A percentile compares a stretch with the other conserved stretches of the same genome.
Evolutionary conservation across 1,140 invertebrate species (phyloP).

Genomic region (Drosophila lacertosa): DNA sequence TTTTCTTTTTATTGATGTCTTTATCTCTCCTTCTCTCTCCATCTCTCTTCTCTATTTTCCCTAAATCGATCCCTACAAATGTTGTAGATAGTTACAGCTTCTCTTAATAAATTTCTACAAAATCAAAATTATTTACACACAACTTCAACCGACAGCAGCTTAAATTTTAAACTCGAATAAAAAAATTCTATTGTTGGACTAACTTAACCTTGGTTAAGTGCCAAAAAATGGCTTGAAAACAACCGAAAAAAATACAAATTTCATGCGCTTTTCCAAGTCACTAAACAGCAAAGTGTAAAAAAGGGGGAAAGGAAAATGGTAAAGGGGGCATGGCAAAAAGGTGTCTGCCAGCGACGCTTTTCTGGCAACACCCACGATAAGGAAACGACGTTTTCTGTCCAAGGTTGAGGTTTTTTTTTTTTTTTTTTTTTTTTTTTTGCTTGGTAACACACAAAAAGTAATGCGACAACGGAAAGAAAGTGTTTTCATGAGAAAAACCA

Average conservation of each 20-base stretch:
- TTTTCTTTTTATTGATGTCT: too few relatives aligned
- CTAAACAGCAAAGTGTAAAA: slow-evolving; percentile 51
- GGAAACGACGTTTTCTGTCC: slow-evolving; percentile 27
- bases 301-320: not conserved
- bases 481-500: slow-evolving; percentile 58
- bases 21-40: too few relatives aligned
- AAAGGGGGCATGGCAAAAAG: slow-evolving; percentile 3
- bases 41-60: too few relatives aligned
- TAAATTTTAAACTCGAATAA: not conserved
- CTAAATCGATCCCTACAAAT: too few relatives aligned
- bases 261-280: slow-evolving; percentile 49
- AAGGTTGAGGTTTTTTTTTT: slow-evolving; percentile 21
- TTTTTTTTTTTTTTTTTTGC: slow-evolving; percentile 28
- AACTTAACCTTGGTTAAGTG: slow-evolving; percentile 68
- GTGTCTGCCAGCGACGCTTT: slow-evolving; percentile 29
- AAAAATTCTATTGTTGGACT: slow-evolving; percentile 2
- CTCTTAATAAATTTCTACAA: too few relatives aligned
- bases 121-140: too few relatives aligned
- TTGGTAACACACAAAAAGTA: slow-evolving; percentile 14
- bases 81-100: slow-evolving; percentile 10
- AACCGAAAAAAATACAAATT: slow-evolving; percentile 40
- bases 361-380: slow-evolving; percentile 38
- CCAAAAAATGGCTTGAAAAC: slow-evolving; percentile 55
- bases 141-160: too few relatives aligned
- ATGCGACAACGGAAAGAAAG: slow-evolving; percentile 50